Evolutionary conservation across 2,113 vertebrate species (phyloP).

Genomic region (Corydoras maculifer): DNA sequence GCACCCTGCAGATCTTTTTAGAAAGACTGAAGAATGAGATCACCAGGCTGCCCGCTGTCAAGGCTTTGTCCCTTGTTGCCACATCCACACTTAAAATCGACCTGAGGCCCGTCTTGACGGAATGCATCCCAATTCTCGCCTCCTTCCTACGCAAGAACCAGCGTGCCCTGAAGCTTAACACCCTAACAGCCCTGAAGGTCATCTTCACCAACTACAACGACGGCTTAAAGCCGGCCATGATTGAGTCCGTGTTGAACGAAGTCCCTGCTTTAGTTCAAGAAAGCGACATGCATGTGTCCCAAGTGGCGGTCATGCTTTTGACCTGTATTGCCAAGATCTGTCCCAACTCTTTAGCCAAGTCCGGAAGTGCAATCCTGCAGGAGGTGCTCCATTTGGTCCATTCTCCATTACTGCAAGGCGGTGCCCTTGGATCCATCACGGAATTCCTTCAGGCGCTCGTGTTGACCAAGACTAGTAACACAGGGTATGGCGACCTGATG

Average conservation of each 20-base stretch:
- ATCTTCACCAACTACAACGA: conserved; percentile 76
- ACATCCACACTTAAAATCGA: conserved; percentile 75
- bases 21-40: conserved; percentile 89
- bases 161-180: conserved; percentile 76
- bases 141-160: conserved; percentile 90
- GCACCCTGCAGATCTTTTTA: conserved; percentile 77
- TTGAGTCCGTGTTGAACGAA: conserved; percentile 73
- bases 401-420: conserved; percentile 81
- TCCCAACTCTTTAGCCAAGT: conserved; percentile 72
- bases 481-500: conserved; percentile 70
- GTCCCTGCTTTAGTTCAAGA: conserved; percentile 79
- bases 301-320: conserved; percentile 77
- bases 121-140: conserved; percentile 76
- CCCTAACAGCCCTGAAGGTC: conserved; percentile 72
- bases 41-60: conserved; percentile 80
- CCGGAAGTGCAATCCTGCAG: conserved; percentile 64
- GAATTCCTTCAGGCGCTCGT: conserved; percentile 79
- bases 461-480: conserved; percentile 57
- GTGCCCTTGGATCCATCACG: conserved; percentile 68
- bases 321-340: conserved; percentile 72
- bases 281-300: conserved; percentile 88
- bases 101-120: conserved; percentile 72
- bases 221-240: conserved; percentile 67
- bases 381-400: conserved; percentile 76
- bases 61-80: conserved; percentile 74